Percentiles rank a stretch among this genome's conserved stretches.
These are phyloP conservation scores for Kradibia gibbosae DNA, from an alignment of 1,140 invertebrate species.

Conservation along the genomic window DNA sequence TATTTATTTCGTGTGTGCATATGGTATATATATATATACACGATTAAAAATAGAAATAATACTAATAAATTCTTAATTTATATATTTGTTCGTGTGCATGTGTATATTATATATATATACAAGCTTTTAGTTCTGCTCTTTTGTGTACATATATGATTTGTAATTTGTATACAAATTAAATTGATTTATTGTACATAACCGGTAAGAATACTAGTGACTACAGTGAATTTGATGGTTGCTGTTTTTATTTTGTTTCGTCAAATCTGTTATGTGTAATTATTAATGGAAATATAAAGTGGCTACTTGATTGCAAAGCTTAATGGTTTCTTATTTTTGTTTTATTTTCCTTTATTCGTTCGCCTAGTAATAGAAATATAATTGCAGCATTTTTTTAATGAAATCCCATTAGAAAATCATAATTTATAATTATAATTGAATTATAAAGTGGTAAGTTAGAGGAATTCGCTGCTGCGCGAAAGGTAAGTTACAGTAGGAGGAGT, in stretches of 20 bases:
- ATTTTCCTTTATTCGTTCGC: neutral
- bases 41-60: conserved; percentile 31
- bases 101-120: too few species aligned
- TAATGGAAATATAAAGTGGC: conserved; percentile 51
- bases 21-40: conserved; percentile 47
- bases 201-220: conserved; percentile 50
- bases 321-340: conserved; percentile 10
- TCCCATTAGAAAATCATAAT: too few species aligned
- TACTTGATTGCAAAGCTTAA: conserved; percentile 48
- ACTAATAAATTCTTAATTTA: conserved; percentile 48
- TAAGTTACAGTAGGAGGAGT: too few species aligned
- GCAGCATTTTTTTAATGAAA: too few species aligned
- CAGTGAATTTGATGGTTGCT: conserved; percentile 49
- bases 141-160: conserved; percentile 51
- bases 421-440: too few species aligned
- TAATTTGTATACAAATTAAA: conserved; percentile 50
- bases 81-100: too few species aligned
- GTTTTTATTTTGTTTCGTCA: conserved; percentile 51
- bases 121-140: conserved; percentile 48
- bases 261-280: conserved; percentile 51
- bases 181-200: conserved; percentile 52
- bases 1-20: neutral
- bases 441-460: too few species aligned
- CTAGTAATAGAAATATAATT: too few species aligned
- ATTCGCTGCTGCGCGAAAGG: too few species aligned